phyloP scores from a whole-genome alignment of 2,888 invertebrate species.

The Andrena flavipes region DNA sequence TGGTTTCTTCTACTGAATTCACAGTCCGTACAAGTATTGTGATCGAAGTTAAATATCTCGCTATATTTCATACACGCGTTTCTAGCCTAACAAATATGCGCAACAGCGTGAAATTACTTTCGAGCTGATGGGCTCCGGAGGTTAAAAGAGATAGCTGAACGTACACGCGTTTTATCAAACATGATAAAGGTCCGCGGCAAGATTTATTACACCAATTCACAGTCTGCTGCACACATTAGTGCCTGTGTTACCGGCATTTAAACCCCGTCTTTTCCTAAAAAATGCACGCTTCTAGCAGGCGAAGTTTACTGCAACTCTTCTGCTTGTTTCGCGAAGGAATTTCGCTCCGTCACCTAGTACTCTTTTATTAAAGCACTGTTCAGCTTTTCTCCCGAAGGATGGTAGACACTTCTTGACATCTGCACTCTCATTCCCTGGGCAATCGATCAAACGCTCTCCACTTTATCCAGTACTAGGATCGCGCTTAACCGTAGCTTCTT shows the following conservation, averaged over 20 bases:
- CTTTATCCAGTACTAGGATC: slow-evolving; percentile 5
- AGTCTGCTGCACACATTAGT: not conserved
- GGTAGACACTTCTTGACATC: slow-evolving; percentile 19
- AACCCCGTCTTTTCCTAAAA: not conserved
- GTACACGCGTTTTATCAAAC: not conserved
- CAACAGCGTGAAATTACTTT: slow-evolving; percentile 26
- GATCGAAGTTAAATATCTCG: not conserved
- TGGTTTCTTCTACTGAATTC: too few relatives aligned
- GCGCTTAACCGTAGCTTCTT: not conserved
- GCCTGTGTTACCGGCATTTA: not conserved
- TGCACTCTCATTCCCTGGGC: not conserved
- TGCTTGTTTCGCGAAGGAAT: not conserved
- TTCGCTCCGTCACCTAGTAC: slow-evolving; percentile 5
- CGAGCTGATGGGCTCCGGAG: not conserved
- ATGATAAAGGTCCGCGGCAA: not conserved
- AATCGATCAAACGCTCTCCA: slow-evolving; percentile 35
- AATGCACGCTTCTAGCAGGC: not conserved
- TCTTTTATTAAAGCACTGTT: not conserved
- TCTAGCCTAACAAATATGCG: not conserved
- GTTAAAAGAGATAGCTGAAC: not conserved
- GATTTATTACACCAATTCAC: not conserved
- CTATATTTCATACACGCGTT: not conserved
- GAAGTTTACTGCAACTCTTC: not conserved
- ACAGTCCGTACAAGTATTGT: too few relatives aligned
- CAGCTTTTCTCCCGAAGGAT: slow-evolving; percentile 5